Percentiles rank a stretch among this genome's conserved stretches.
Evolutionary conservation across 2,113 vertebrate genomes (phyloP).

Genomic region (Xenus cinereus): DNA sequence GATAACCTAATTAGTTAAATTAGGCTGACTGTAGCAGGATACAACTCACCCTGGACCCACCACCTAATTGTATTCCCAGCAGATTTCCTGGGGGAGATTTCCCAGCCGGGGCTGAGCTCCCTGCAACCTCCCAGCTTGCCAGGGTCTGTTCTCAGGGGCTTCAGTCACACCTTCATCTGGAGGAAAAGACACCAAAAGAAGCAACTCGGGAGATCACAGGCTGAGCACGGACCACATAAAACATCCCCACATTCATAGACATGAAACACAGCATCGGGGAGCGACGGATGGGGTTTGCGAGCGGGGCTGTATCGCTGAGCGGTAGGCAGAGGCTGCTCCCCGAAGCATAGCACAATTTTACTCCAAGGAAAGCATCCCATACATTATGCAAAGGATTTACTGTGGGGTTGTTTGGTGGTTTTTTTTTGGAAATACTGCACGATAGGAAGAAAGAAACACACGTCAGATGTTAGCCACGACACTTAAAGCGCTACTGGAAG

Average conservation of each 20-base stretch:
- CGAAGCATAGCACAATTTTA: neutral
- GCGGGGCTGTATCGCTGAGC: neutral
- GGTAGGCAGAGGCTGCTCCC: neutral
- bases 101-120: neutral
- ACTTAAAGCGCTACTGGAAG: neutral
- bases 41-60: neutral
- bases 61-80: neutral
- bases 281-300: rapidly evolving
- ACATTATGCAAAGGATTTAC: slow-evolving; percentile 31
- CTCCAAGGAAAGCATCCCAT: slow-evolving; percentile 8
- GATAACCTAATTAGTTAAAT: neutral
- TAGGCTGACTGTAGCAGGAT: neutral
- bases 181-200: neutral
- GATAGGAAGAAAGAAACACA: neutral
- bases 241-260: neutral
- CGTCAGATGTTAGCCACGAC: neutral
- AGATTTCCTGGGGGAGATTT: neutral
- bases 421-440: neutral
- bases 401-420: neutral
- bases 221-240: neutral
- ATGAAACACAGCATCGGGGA: neutral
- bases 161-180: neutral
- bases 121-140: neutral
- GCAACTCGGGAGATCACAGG: neutral
- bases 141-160: neutral